These are phyloP conservation scores for Otus sunia DNA, from an alignment of 2,113 vertebrate genomes.

Conservation along the genomic window DNA sequence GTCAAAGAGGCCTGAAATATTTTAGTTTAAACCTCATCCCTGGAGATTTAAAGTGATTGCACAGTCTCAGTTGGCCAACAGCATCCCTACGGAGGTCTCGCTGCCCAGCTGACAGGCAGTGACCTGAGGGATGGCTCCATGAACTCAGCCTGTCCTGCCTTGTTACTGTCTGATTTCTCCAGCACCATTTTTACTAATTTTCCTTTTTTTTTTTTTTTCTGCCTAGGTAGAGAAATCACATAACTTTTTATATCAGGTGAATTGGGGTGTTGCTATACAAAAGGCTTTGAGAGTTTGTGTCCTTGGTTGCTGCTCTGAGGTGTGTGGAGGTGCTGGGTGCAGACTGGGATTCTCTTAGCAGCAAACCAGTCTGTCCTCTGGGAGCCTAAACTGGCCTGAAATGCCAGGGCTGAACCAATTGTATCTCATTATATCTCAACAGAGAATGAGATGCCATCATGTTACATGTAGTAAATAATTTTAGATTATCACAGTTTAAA, in stretches of 20 bases:
- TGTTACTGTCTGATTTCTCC: background rate
- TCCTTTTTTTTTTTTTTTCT: background rate
- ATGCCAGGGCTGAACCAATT: background rate
- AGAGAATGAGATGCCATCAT: background rate
- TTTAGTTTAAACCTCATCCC: background rate
- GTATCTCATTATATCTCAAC: background rate
- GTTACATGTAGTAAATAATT: background rate
- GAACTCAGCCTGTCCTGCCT: background rate
- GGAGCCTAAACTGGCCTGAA: background rate
- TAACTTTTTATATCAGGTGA: background rate
- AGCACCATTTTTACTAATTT: background rate
- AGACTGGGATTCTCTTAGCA: background rate
- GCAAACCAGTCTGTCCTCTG: background rate
- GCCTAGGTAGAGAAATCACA: background rate
- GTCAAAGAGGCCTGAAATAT: background rate
- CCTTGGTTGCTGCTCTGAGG: background rate
- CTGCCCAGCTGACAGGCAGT: fast-evolving
- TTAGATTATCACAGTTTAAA: background rate
- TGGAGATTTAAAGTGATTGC: background rate
- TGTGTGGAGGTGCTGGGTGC: background rate
- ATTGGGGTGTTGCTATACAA: background rate
- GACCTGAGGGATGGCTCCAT: background rate
- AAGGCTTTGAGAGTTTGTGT: background rate
- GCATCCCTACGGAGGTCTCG: background rate
- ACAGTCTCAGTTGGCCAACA: background rate